Evolutionary conservation across 2,113 vertebrate species (phyloP), one percentile per base, ranked within the genome.

Genomic region (Corythornis cristatus): DNA sequence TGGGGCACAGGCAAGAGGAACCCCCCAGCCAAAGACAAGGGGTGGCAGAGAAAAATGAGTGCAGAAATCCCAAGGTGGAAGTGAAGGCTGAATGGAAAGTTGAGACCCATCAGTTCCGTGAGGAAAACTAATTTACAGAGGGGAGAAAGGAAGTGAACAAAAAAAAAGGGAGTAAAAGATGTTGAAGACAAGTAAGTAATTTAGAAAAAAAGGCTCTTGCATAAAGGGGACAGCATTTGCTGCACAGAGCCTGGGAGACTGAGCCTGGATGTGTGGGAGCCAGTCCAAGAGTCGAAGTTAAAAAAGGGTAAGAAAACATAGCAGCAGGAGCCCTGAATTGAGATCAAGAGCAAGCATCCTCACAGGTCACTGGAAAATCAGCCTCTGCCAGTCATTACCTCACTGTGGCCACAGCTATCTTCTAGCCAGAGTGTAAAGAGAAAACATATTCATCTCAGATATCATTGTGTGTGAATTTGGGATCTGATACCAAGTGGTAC

Each of bases 301-400:
- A 74, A 90, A 93, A 83, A 95, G 90, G 80, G 83, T 88, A 96
- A 94, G 92, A 94, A 96, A 95, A 95, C 92, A 94, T 48, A 96
- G 20, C 93, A 95, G 79, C 92, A 93, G 76, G 86, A 88, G 86
- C 80, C 75, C 88, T 96, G 90, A 93, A 94, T 20, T 74, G 86
- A 94, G 92, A 96, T 95, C 95, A 95, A 94, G 93, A 90, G 57
- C 48, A 88, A 86, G 57, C 18, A 10, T 67, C 80, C 90, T 90
- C 83, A 88, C 90, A 95, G 95, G 83, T 94, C 93, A 93, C 68
- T 96, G 90, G 86, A 86, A 95, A 94, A 81, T 90, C 76, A 72
- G 21, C 0, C 0, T 67, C 65, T 81, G 92, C 64, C 76, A 77
- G 48, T 93, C 83, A 88, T 95, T 96, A 95, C 76, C 83, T 94